Evolutionary conservation across 2,888 invertebrate genomes (phyloP).

Genomic region (Orchesellides sinensis): DNA sequence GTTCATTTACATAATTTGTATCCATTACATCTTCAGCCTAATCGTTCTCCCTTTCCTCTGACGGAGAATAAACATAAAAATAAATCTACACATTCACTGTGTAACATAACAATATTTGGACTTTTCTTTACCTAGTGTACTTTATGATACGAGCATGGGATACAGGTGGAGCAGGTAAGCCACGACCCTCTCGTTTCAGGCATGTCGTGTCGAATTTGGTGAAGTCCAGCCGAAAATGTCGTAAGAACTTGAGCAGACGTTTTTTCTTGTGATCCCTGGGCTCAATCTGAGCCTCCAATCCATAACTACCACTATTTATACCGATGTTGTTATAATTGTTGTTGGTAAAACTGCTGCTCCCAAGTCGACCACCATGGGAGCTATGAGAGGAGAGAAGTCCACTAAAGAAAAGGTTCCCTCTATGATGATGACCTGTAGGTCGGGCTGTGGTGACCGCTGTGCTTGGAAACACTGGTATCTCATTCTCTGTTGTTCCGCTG

Average conservation of each 20-base stretch:
- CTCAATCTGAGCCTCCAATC: conserved; percentile 32
- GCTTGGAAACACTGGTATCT: conserved; percentile 73
- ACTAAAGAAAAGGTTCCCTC: conserved; percentile 54
- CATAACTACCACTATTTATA: conserved; percentile 43
- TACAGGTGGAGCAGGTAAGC: conserved; percentile 73
- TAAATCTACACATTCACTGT: background rate
- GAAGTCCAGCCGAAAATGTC: conserved; percentile 74
- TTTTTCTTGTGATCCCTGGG: conserved; percentile 68
- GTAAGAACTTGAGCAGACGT: conserved; percentile 74
- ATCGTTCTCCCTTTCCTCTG: too few relatives aligned
- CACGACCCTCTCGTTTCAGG: conserved; percentile 73
- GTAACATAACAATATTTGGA: too few relatives aligned
- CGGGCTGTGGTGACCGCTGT: conserved; percentile 64
- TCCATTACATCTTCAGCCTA: too few relatives aligned
- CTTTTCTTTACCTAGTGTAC: conserved; percentile 71
- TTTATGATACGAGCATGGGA: conserved; percentile 72
- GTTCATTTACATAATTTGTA: too few relatives aligned
- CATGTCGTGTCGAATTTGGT: conserved; percentile 75
- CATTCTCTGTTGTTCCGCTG: conserved; percentile 73
- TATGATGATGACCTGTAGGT: conserved; percentile 62
- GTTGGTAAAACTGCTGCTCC: conserved; percentile 59
- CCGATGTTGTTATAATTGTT: conserved; percentile 19
- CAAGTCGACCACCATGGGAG: conserved; percentile 64
- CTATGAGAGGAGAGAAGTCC: conserved; percentile 46
- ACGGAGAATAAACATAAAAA: background rate